phyloP scores from a whole-genome alignment of 1,140 invertebrate genomes.

The Heterodera schachtii region DNA sequence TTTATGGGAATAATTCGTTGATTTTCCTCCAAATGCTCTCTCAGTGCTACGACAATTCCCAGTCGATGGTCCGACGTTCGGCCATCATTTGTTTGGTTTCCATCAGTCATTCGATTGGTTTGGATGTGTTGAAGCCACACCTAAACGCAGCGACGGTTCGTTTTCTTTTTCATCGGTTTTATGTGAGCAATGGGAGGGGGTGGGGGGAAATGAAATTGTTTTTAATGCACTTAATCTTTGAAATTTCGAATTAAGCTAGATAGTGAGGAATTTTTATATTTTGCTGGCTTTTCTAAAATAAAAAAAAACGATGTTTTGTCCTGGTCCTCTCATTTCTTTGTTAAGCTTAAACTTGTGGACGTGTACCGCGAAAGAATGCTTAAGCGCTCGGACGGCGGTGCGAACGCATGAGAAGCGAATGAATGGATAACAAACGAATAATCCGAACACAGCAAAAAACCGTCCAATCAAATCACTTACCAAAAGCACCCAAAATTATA shows the following conservation, averaged over 20 bases:
- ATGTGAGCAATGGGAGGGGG: not conserved
- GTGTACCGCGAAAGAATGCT: constrained; percentile 75
- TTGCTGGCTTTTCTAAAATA: too few relatives aligned
- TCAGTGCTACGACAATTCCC: constrained; percentile 81
- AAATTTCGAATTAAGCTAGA: too few relatives aligned
- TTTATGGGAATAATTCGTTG: too few relatives aligned
- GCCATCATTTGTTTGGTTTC: constrained; percentile 93
- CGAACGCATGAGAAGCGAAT: not conserved
- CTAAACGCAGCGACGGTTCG: constrained; percentile 80
- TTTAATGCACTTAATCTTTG: too few relatives aligned
- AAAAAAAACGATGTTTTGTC: too few relatives aligned
- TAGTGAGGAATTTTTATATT: too few relatives aligned
- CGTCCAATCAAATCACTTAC: constrained; percentile 1
- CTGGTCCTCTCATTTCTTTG: too few relatives aligned
- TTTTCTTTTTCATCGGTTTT: constrained; percentile 22
- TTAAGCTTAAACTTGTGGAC: constrained; percentile 74
- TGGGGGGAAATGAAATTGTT: too few relatives aligned
- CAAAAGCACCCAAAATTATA: constrained; percentile 3
- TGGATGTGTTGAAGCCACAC: constrained; percentile 77
- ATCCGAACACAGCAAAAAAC: not conserved
- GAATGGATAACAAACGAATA: too few relatives aligned
- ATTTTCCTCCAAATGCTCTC: not conserved
- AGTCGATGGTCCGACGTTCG: constrained; percentile 86
- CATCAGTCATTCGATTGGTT: constrained; percentile 81
- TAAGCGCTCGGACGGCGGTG: constrained; percentile 16